Base-by-base conservation (phyloP, 2,888 invertebrate genomes). In the Synergus japonicus region DNA sequence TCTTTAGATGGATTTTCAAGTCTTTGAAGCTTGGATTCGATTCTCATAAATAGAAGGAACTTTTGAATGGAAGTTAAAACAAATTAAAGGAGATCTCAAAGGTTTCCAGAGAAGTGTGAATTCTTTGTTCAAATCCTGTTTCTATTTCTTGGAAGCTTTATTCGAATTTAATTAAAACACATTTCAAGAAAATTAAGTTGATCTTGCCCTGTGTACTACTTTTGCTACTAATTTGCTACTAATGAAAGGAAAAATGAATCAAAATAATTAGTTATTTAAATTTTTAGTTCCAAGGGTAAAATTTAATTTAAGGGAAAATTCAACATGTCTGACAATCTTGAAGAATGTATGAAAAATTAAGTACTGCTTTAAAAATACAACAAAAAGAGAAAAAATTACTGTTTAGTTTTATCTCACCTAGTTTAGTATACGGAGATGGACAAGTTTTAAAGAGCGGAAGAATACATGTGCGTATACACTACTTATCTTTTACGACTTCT, bases 401-500 rank as follows among this genome's bases (percentile, higher is more conserved):
- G 5, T 73, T 18, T 73, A 37, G 49, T 41, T 73, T 37, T 73
- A 54, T 73, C 15, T 54, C 73, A 49, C n/a, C n/a, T 73, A 12
- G 22, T 49, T 69, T n/a, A 73, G 49, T 73, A 29, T 49, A 18
- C 13, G 22, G 5, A 22, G 15, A 64, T 13, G 13, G 37, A 18
- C 15, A 49, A 9, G 37, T 73, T 73, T 69, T 69, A 9, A 29
- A 49, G 66, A 44, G 41, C 22, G 22, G 44, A 22, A n/a, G 44
- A 22, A 15, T 41, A 22, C 44, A 44, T 18, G 44, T 12, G n/a
- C 29, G 54, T 73, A 37, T 18, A 54, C n/a, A 73, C 49, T 73
- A 73, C 73, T 73, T 54, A 37, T 22, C 73, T 49, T 73, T 73
- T 73, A 73, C 37, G n/a, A 54, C 54, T 73, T 73, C 54, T 29